These are phyloP conservation scores for Mayetiola destructor DNA, from an alignment of 2,888 invertebrate species.

Conservation along the genomic window DNA sequence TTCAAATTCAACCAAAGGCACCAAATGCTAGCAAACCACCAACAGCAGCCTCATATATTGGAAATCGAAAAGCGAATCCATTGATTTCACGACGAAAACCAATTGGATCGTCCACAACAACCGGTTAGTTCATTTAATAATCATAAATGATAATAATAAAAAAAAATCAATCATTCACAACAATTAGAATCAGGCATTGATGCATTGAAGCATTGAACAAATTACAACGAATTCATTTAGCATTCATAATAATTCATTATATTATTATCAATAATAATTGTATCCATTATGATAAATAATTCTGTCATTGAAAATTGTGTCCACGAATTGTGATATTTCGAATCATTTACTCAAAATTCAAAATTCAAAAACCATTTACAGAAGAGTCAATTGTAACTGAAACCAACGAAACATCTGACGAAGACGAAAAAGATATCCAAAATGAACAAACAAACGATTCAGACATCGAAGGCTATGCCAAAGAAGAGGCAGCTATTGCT, in stretches of 20 bases:
- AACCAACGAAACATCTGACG: slow-evolving; percentile 1
- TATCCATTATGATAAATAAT: no score
- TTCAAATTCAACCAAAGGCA: slow-evolving; percentile 28
- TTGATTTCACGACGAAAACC: slow-evolving; percentile 30
- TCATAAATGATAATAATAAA: no score
- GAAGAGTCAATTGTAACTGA: neutral
- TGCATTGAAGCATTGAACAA: no score
- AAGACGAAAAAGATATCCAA: neutral
- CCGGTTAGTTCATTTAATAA: slow-evolving; percentile 20
- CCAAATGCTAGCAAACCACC: neutral
- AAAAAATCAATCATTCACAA: neutral
- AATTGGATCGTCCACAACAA: slow-evolving; percentile 29
- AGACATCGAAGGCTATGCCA: slow-evolving; percentile 26
- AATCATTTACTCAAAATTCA: neutral
- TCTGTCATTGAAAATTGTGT: no score
- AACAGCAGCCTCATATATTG: slow-evolving; percentile 17
- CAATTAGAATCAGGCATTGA: no score
- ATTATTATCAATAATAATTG: no score
- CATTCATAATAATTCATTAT: no score
- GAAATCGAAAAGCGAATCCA: slow-evolving; percentile 31
- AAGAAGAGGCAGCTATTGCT: slow-evolving; percentile 34
- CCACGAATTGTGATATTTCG: neutral
- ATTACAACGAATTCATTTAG: neutral
- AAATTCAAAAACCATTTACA: neutral
- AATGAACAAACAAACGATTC: slow-evolving; percentile 18